Base-by-base conservation (phyloP, 1,140 invertebrate genomes). In the Asbolus verrucosus region DNA sequence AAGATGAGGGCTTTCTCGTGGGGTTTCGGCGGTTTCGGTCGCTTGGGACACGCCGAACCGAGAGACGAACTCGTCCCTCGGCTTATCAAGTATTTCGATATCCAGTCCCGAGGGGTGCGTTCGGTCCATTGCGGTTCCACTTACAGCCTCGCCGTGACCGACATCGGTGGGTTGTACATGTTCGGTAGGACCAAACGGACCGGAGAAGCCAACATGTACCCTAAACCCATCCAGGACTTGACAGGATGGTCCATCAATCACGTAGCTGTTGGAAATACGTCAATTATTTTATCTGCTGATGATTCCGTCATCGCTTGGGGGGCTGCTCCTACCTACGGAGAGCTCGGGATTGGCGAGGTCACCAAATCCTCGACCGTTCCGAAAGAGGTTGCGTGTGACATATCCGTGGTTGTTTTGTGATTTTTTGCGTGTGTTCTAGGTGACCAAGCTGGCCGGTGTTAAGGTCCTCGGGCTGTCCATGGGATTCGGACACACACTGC, bases 141-240 rank as follows among this genome's bases (percentile, higher is more conserved):
- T 0, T 97, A 91, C 80, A 94, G 90, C 73, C 85, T 97, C 59
- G 92, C 90, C 21, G 85, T 96, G 11, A 94, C 92, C 78, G 91
- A 95, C 73, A 85, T 89, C 71, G 94, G 87, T 54, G 83, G 83
- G 8, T 82, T 95, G 1, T 93, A 91, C 79, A 86, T 97, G 77
- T 97, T 96, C 84, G 95, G 95, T 0, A 93, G 95, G 80, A 94
- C 92, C 0, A 97, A 96, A 80, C 89, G 93, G 19, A 92, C 93
- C 1, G 95, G 95, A 0, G 95, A 97, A 79, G 95, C 95, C 0
- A 95, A 95, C 74, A 97, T 98, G 95, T 98, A 98, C 80, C 95
- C 95, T 0, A 97, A 98, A 81, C 93, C 94, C 2, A 91, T 98
- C 1, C 93, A 94, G 75, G 95, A 98, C 84, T 82, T 98, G 0